Percentiles rank a stretch among this genome's conserved stretches.
Evolutionary conservation across 1,140 invertebrate genomes (phyloP).

Genomic region (Sesamia nonagrioides): DNA sequence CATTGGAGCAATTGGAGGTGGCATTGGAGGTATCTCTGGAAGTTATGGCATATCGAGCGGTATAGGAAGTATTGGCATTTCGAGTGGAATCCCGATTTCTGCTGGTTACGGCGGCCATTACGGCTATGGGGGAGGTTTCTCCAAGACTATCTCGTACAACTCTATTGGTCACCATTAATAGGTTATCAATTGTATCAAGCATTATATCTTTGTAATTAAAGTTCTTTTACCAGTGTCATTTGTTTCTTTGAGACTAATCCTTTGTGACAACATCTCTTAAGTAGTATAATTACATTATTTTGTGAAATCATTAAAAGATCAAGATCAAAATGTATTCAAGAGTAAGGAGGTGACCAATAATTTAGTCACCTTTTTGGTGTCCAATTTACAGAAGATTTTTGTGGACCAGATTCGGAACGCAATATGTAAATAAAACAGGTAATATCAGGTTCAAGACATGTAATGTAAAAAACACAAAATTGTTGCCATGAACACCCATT

Average conservation of each 20-base stretch:
- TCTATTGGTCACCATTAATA: conserved; percentile 51
- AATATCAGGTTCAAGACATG: background rate
- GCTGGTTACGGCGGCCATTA: conserved; percentile 42
- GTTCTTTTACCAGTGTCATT: conserved; percentile 28
- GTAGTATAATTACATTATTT: no score
- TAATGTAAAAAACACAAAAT: conserved; percentile 12
- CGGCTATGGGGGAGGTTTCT: conserved; percentile 38
- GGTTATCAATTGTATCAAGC: conserved; percentile 22
- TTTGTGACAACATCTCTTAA: background rate
- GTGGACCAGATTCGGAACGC: background rate
- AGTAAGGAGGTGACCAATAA: no score
- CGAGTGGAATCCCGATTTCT: conserved; percentile 40
- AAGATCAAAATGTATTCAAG: no score
- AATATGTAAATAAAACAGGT: background rate
- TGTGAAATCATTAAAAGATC: background rate
- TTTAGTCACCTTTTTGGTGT: no score
- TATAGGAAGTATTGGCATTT: conserved; percentile 42
- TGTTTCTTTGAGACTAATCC: background rate
- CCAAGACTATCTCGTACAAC: conserved; percentile 54
- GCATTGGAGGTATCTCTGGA: conserved; percentile 33
- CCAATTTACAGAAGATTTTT: background rate
- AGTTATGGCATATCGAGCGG: conserved; percentile 26
- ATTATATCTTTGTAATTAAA: conserved; percentile 47
- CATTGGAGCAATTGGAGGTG: conserved; percentile 4
- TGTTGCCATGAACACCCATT: background rate